phyloP scores from a whole-genome alignment of 2,888 invertebrate genomes.

The Polydesmus complanatus region DNA sequence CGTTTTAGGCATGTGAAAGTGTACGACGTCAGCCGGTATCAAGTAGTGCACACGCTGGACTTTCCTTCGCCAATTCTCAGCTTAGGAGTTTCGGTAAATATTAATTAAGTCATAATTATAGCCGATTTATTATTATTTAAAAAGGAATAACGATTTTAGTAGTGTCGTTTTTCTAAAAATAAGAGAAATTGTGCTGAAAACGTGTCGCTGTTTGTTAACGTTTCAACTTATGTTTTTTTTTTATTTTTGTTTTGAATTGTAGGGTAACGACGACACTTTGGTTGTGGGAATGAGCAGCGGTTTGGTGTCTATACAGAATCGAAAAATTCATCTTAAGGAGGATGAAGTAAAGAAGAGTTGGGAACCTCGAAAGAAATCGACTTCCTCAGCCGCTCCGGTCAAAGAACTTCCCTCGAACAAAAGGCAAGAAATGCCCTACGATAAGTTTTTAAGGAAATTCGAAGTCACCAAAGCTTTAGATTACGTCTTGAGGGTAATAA shows the following conservation, averaged over 20 bases:
- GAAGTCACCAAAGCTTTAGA: slow-evolving; percentile 68
- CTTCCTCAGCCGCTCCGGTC: slow-evolving; percentile 3
- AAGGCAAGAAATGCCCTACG: slow-evolving; percentile 38
- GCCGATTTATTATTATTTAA: background rate
- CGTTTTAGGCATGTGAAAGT: slow-evolving; percentile 63
- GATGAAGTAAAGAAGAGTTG: background rate
- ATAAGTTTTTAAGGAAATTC: slow-evolving; percentile 59
- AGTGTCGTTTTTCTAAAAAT: too few species aligned
- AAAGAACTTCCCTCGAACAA: too few species aligned
- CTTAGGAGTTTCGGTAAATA: slow-evolving; percentile 49
- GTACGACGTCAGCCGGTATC: slow-evolving; percentile 72
- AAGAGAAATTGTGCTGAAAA: too few species aligned
- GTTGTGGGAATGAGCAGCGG: slow-evolving; percentile 90
- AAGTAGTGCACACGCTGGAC: slow-evolving; percentile 73
- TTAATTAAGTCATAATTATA: background rate
- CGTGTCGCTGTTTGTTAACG: too few species aligned
- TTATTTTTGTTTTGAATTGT: slow-evolving; percentile 21
- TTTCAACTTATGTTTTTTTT: background rate
- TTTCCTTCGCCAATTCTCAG: slow-evolving; percentile 83
- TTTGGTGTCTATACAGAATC: slow-evolving; percentile 66
- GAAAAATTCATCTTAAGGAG: slow-evolving; percentile 27
- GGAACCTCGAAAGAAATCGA: slow-evolving; percentile 1
- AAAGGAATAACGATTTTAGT: too few species aligned
- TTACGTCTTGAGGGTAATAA: slow-evolving; percentile 40
- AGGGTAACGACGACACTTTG: slow-evolving; percentile 61